Conservation (phyloP, 2,113 vertebrate genomes). For the Sorex araneus region DNA sequence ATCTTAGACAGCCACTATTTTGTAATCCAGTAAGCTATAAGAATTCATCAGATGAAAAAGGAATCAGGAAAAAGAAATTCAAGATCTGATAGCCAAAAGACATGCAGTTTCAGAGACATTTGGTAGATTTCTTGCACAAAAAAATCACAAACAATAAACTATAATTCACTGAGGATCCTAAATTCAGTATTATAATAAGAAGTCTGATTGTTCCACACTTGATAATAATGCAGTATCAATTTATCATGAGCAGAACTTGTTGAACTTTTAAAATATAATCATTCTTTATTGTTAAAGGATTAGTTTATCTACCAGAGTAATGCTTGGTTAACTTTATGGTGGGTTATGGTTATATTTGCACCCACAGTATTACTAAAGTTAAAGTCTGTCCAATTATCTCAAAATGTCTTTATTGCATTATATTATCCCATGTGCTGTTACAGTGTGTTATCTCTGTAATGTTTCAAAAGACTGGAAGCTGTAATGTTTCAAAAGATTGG, state of each 20-base stretch:
- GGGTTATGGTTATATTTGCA: background rate
- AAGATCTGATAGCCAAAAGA: background rate
- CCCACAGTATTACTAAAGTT: background rate
- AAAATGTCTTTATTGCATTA: background rate
- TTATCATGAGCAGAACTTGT: background rate
- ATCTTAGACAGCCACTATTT: too few species aligned
- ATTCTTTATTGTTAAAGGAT: slow-evolving; percentile 26
- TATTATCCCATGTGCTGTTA: background rate
- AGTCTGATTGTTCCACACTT: background rate
- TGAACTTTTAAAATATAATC: background rate
- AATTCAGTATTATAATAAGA: background rate
- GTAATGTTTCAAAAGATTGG: background rate
- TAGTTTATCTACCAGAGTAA: slow-evolving; percentile 28
- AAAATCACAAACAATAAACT: background rate
- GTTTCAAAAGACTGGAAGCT: background rate
- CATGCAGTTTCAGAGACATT: background rate
- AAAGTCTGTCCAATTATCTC: background rate
- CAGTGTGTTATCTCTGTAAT: too few species aligned
- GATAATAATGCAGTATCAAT: background rate
- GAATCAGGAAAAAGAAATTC: background rate
- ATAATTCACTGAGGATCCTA: slow-evolving; percentile 36
- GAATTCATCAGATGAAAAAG: background rate
- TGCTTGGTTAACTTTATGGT: background rate
- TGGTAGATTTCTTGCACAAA: slow-evolving; percentile 20
- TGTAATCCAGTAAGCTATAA: background rate